Evolutionary conservation across 1,140 invertebrate species (phyloP).

Genomic region (Drosophila asahinai): DNA sequence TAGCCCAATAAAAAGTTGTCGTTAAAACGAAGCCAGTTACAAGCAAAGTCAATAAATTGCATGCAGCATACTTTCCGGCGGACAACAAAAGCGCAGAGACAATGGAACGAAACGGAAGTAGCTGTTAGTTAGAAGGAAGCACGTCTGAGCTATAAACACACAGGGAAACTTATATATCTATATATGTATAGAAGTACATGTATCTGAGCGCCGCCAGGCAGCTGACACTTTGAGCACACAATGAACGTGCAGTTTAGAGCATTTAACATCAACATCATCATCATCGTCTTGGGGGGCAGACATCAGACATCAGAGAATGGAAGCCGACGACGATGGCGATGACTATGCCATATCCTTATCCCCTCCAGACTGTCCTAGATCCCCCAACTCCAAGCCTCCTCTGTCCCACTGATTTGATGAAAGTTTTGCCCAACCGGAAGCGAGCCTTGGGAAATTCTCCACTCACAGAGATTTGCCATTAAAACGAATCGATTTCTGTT

Average conservation of each 20-base stretch:
- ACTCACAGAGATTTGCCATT: slow-evolving; percentile 58
- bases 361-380: slow-evolving; percentile 18
- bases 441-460: slow-evolving; percentile 57
- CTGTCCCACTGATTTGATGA: slow-evolving; percentile 44
- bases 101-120: slow-evolving; percentile 59
- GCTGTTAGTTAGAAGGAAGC: slow-evolving; percentile 53
- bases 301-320: slow-evolving; percentile 35
- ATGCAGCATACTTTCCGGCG: slow-evolving; percentile 72
- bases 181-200: neutral
- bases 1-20: slow-evolving; percentile 26
- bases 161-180: neutral
- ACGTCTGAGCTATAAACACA: slow-evolving; percentile 60
- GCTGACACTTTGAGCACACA: slow-evolving; percentile 71
- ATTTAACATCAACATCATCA: slow-evolving; percentile 54
- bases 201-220: slow-evolving; percentile 20
- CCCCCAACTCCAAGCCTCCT: neutral
- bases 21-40: slow-evolving; percentile 43
- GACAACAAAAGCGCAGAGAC: slow-evolving; percentile 25
- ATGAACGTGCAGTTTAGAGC: slow-evolving; percentile 67
- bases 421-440: slow-evolving; percentile 68
- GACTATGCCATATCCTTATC: slow-evolving; percentile 40
- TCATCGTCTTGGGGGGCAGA: slow-evolving; percentile 32
- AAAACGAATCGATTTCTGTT: slow-evolving; percentile 67
- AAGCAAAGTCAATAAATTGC: slow-evolving; percentile 61
- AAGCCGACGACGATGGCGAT: slow-evolving; percentile 34